phyloP scores from a whole-genome alignment of 2,888 invertebrate species.

The Tineola bisselliella region DNA sequence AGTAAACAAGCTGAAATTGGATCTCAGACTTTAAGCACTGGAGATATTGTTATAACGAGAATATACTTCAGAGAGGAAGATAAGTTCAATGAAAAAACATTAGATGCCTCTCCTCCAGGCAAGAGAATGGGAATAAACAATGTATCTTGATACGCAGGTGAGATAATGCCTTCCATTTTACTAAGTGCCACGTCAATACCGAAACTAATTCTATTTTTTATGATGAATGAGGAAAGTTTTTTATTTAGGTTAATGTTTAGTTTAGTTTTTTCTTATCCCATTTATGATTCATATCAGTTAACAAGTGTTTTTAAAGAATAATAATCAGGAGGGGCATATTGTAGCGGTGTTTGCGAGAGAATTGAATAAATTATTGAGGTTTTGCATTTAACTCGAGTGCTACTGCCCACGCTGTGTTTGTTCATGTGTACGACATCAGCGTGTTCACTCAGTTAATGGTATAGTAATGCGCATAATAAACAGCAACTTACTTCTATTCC shows the following conservation, averaged over 20 bases:
- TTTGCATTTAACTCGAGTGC: slow-evolving; percentile 31
- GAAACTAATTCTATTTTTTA: slow-evolving; percentile 39
- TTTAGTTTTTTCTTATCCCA: background rate
- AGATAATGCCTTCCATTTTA: slow-evolving; percentile 40
- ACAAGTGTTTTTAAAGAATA: slow-evolving; percentile 1
- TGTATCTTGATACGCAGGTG: slow-evolving; percentile 51
- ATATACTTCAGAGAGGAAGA: slow-evolving; percentile 70
- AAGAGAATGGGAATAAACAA: slow-evolving; percentile 53
- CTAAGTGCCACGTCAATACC: slow-evolving; percentile 55
- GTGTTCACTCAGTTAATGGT: slow-evolving; percentile 51
- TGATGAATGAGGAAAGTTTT: slow-evolving; percentile 29
- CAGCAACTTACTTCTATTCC: slow-evolving; percentile 48
- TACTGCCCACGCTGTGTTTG: slow-evolving; percentile 43
- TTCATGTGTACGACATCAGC: slow-evolving; percentile 60
- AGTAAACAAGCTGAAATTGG: slow-evolving; percentile 66
- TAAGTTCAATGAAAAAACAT: slow-evolving; percentile 51
- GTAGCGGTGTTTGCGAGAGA: slow-evolving; percentile 48
- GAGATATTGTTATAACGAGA: slow-evolving; percentile 91
- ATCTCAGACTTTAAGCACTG: slow-evolving; percentile 89
- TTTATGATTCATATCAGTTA: background rate
- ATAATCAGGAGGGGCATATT: slow-evolving; percentile 17
- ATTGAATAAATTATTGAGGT: slow-evolving; percentile 52
- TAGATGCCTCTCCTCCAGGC: slow-evolving; percentile 54
- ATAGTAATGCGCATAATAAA: slow-evolving; percentile 52
- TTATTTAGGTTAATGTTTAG: background rate